Evolutionary conservation across 2,888 invertebrate species (phyloP).

Genomic region (Sericinus montela): DNA sequence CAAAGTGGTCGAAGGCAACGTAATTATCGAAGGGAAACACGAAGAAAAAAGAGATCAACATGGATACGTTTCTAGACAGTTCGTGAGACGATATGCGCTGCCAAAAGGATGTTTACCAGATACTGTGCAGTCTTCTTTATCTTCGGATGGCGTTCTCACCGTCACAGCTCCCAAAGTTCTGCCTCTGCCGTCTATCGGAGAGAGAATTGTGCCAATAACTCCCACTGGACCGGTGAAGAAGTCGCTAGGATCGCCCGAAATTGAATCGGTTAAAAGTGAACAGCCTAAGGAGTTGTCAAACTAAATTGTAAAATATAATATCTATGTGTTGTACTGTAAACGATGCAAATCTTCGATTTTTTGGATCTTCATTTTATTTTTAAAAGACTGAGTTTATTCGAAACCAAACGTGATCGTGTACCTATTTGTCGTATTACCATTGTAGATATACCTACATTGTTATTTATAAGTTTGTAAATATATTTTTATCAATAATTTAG

Average conservation of each 20-base stretch:
- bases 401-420: constrained; percentile 21
- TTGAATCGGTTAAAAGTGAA: constrained; percentile 13
- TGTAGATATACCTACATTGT: constrained; percentile 4
- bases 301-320: constrained; percentile 6
- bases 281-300: constrained; percentile 15
- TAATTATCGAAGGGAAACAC: constrained; percentile 87
- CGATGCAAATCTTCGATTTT: not conserved
- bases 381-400: constrained; percentile 47
- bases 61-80: constrained; percentile 85
- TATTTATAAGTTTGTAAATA: constrained; percentile 20
- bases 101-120: constrained; percentile 86
- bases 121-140: constrained; percentile 84
- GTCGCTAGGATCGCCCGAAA: constrained; percentile 32
- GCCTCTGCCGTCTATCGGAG: constrained; percentile 61
- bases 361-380: constrained; percentile 18
- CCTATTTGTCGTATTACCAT: constrained; percentile 22
- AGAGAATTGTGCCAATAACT: constrained; percentile 80
- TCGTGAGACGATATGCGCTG: constrained; percentile 84
- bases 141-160: constrained; percentile 87
- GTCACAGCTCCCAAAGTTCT: constrained; percentile 82
- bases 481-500: not conserved
- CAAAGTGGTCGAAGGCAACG: constrained; percentile 82
- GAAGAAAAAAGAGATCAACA: constrained; percentile 87
- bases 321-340: not conserved
- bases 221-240: constrained; percentile 79